Percentiles rank a stretch among this genome's conserved stretches.
phyloP scores from a whole-genome alignment of 2,888 invertebrate genomes.

The Carcina quercana region DNA sequence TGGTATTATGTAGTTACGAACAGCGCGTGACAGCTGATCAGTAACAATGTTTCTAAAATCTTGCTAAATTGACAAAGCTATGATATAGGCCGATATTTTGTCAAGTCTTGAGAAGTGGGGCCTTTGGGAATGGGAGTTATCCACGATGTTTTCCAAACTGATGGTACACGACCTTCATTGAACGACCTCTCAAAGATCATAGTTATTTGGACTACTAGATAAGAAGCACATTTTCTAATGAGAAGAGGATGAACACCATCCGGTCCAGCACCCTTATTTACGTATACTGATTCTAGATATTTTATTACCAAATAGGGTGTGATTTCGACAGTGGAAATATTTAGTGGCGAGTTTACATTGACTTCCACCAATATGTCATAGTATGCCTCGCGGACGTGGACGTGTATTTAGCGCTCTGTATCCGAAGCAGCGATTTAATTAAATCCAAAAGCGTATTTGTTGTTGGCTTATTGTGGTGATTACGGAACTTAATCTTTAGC shows the following conservation, averaged over 20 bases:
- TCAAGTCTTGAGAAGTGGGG: conserved; percentile 2
- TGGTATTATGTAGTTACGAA: conserved; percentile 4
- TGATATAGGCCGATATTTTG: conserved; percentile 15
- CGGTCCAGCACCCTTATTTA: not conserved
- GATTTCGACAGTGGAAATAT: too few relatives aligned
- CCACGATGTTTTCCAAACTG: conserved; percentile 11
- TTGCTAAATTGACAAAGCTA: conserved; percentile 11
- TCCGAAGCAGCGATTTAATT: too few relatives aligned
- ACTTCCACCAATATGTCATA: too few relatives aligned
- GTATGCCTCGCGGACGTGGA: too few relatives aligned
- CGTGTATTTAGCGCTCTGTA: too few relatives aligned
- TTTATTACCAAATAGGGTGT: too few relatives aligned
- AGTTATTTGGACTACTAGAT: not conserved
- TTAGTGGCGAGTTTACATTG: too few relatives aligned
- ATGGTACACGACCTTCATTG: not conserved
- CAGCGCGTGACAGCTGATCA: conserved; percentile 4
- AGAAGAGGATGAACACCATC: not conserved
- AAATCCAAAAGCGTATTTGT: too few relatives aligned
- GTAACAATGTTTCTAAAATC: conserved; percentile 15
- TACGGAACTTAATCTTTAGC: too few relatives aligned
- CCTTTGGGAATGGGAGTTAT: conserved; percentile 16
- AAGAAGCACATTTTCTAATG: not conserved
- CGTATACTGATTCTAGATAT: too few relatives aligned
- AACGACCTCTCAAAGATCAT: not conserved
- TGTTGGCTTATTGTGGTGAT: too few relatives aligned